Percentiles rank a stretch among this genome's conserved stretches.
Conservation (phyloP, 1,140 invertebrate genomes). For the Stenopsyche tienmushanensis region DNA sequence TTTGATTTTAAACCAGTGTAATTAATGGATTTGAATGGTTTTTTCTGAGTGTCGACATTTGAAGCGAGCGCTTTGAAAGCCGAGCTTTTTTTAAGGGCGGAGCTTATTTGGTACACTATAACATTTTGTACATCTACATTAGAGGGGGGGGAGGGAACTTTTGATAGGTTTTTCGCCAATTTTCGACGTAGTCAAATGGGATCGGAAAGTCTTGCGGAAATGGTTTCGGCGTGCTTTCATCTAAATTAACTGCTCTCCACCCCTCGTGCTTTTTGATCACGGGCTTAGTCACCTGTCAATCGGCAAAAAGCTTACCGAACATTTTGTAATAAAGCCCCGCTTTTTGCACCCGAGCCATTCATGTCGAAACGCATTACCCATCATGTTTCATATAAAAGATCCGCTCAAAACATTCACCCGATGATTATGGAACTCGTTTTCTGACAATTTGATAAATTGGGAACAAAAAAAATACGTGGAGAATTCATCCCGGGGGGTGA, state of each 20-base stretch:
- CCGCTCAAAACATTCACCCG: neutral
- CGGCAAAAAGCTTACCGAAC: constrained; percentile 5
- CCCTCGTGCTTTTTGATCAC: neutral
- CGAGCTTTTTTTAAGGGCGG: no score
- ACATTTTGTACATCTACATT: no score
- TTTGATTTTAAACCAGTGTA: no score
- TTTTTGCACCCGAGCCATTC: neutral
- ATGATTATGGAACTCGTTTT: neutral
- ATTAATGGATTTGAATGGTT: no score
- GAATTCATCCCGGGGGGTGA: no score
- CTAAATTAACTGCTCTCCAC: constrained; percentile 10
- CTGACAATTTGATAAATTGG: neutral
- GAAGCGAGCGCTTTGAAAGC: no score
- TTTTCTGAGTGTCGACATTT: no score
- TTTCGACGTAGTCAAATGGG: neutral
- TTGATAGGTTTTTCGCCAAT: no score
- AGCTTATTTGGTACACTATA: no score
- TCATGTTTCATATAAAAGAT: neutral
- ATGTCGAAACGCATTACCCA: constrained; percentile 7
- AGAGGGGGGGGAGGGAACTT: no score
- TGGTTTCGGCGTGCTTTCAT: constrained; percentile 3
- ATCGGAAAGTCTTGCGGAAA: neutral
- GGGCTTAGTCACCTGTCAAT: constrained; percentile 13
- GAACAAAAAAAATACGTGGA: no score
- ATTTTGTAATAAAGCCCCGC: constrained; percentile 10